Base-by-base conservation (phyloP, 2,113 vertebrate species). In the Colinus virginianus region DNA sequence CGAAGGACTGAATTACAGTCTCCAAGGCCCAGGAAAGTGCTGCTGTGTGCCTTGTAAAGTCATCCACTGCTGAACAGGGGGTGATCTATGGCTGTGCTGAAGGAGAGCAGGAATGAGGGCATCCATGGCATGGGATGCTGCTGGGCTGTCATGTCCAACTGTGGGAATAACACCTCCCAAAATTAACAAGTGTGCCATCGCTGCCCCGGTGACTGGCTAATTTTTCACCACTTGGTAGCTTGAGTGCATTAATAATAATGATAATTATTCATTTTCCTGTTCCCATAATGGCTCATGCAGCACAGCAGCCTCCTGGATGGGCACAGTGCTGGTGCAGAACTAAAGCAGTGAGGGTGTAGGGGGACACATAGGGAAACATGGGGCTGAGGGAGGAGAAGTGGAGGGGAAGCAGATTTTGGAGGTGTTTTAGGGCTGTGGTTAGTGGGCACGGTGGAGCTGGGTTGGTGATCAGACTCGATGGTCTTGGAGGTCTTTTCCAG, bases 1-100 rank as follows among this genome's bases (percentile, higher is more conserved):
- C 96, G 81, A n/a, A 88, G 80, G 94, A 96, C 90, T 96, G 85
- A 62, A 23, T 94, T 90, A 71, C 2, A 7, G 67, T 56, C 69
- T 86, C 58, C 1, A 43, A 80, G 85, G 84, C 86, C 7, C 42
- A 3, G 53, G 88, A 67, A 78, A 87, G n/a, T 22, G 1, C 61
- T 9, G 2, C 6, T 8, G 56, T 38, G 2, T 2, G 63, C 77
- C 72, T 59, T 76, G 85, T 83, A 76, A 64, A 71, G 68, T 6
- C 12, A 3, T 62, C 9, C 56, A 6, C 32, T 4, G 55, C 64
- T 56, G 20, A 26, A 49, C n/a, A 3, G 70, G 32, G 82, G 12
- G 2, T 70, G 69, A 68, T 36, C n/a, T 64, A 18, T 36, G 64
- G 7, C 23, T 8, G 6, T 48, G 26, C 59, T 61, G 18, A 2